Evolutionary conservation across 2,888 invertebrate genomes (phyloP).

Genomic region (Tenthredo livida): DNA sequence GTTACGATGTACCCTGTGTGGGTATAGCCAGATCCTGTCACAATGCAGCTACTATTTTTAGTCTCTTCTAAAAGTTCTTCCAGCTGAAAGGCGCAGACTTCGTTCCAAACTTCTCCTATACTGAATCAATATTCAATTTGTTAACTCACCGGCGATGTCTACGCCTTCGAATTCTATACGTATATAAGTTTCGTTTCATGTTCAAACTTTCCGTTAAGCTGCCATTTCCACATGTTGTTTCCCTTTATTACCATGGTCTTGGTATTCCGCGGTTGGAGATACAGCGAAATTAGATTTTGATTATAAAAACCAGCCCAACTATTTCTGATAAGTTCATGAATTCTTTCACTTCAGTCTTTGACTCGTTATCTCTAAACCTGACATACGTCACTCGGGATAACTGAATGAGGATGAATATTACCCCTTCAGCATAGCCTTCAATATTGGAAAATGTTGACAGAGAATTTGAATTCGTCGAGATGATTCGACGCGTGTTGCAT

Average conservation of each 20-base stretch:
- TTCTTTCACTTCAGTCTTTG: neutral
- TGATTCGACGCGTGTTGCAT: neutral
- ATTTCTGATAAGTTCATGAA: neutral
- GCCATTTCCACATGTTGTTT: neutral
- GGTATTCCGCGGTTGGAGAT: neutral
- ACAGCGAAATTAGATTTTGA: neutral
- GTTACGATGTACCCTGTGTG: neutral
- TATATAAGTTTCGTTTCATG: neutral
- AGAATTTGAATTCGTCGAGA: neutral
- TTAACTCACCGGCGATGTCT: constrained; percentile 1
- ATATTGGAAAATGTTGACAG: too few species aligned
- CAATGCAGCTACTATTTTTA: neutral
- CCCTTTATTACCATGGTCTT: neutral
- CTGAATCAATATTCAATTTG: constrained; percentile 46
- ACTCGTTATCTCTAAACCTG: neutral
- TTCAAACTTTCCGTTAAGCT: neutral
- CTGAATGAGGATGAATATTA: neutral
- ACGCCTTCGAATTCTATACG: neutral
- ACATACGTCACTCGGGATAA: too few species aligned
- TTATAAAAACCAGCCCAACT: neutral
- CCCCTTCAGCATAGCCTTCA: too few species aligned
- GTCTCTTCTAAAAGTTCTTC: neutral
- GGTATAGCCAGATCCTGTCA: neutral
- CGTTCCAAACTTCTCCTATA: neutral
- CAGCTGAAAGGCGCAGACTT: neutral